Evolutionary conservation across 2,113 vertebrate genomes (phyloP).

Genomic region (Beaufortia kweichowensis): DNA sequence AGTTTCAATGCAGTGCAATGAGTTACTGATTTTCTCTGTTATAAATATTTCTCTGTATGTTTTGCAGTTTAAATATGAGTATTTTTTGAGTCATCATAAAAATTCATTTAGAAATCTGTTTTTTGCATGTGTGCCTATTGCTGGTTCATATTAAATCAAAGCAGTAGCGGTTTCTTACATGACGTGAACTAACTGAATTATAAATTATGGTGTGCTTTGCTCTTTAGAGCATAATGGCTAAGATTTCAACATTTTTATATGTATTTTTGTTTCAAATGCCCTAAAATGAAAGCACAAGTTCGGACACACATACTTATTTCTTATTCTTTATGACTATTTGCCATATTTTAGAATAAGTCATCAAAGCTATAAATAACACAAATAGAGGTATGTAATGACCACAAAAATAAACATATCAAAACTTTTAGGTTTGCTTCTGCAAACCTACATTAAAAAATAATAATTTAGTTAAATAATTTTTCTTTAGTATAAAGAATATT

Average conservation of each 20-base stretch:
- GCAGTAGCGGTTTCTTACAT: constrained; percentile 17
- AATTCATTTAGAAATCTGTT: not conserved
- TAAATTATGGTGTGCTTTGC: constrained; percentile 5
- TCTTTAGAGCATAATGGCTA: constrained; percentile 3
- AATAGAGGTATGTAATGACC: too few species aligned
- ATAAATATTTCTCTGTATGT: not conserved
- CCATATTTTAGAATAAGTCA: not conserved
- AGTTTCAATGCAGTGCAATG: constrained; percentile 25
- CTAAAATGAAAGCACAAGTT: not conserved
- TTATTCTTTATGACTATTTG: not conserved
- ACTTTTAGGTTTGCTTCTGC: too few species aligned
- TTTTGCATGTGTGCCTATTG: not conserved
- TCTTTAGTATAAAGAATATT: too few species aligned
- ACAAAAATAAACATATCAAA: too few species aligned
- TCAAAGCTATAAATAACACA: not conserved
- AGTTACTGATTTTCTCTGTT: not conserved
- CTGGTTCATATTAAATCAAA: constrained; percentile 3
- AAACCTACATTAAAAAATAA: too few species aligned
- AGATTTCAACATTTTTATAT: not conserved
- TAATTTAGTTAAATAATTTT: too few species aligned
- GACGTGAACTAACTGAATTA: constrained; percentile 16
- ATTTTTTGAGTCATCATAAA: not conserved
- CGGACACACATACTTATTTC: not conserved
- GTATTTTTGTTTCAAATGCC: not conserved
- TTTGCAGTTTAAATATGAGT: not conserved